Percentiles rank a stretch among this genome's conserved stretches.
Conservation (phyloP, 2,888 invertebrate species). For the Monoplex corrugatus region DNA sequence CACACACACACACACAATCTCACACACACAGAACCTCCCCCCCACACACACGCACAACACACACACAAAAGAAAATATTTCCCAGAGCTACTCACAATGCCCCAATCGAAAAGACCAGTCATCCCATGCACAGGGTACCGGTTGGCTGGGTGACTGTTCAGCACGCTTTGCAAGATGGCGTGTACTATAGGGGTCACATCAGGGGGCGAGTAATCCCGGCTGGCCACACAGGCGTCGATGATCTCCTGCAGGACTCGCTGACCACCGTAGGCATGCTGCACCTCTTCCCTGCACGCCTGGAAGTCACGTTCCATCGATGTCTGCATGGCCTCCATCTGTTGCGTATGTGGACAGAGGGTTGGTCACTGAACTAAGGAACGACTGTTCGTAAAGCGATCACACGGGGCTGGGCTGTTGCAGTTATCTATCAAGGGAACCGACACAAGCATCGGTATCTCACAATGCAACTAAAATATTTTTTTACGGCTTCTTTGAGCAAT, state of each 20-base stretch:
- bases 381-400: too few relatives aligned
- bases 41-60: too few relatives aligned
- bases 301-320: constrained; percentile 64
- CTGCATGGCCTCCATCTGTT: constrained; percentile 61
- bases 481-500: too few relatives aligned
- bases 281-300: constrained; percentile 62
- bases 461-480: too few relatives aligned
- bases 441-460: too few relatives aligned
- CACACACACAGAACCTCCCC: too few relatives aligned
- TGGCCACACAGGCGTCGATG: constrained; percentile 53
- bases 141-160: constrained; percentile 59
- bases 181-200: constrained; percentile 54
- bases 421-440: too few relatives aligned
- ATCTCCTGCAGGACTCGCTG: constrained; percentile 56
- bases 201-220: constrained; percentile 50
- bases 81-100: constrained; percentile 46
- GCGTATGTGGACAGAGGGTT: not conserved
- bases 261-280: constrained; percentile 65
- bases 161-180: constrained; percentile 69
- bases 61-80: too few relatives aligned
- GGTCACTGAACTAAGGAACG: too few relatives aligned
- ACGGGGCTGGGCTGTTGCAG: too few relatives aligned
- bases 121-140: constrained; percentile 68
- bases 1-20: too few relatives aligned
- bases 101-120: constrained; percentile 40